Percentiles rank a stretch among this genome's conserved stretches.
Evolutionary conservation across 2,113 vertebrate species (phyloP).

Genomic region (Rissa tridactyla): DNA sequence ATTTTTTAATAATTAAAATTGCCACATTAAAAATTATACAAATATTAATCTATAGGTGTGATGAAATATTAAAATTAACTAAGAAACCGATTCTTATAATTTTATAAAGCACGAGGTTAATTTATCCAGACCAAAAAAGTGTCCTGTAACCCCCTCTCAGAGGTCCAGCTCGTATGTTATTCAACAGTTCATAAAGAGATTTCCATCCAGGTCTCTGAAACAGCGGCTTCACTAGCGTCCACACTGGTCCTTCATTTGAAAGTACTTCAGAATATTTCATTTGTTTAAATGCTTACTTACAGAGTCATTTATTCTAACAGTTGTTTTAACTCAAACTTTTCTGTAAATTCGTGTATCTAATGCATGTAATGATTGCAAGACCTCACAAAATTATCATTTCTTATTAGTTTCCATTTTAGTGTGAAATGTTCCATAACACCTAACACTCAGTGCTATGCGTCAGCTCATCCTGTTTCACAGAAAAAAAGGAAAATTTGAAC

Average conservation of each 20-base stretch:
- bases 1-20: constrained; percentile 58
- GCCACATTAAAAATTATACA: constrained; percentile 56
- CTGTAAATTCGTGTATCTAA: not conserved
- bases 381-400: not conserved
- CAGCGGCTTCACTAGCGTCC: not conserved
- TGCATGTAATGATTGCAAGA: not conserved
- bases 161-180: not conserved
- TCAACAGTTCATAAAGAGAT: not conserved
- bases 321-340: not conserved
- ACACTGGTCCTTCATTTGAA: not conserved
- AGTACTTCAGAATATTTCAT: not conserved
- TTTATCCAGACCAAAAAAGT: not conserved
- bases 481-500: not conserved
- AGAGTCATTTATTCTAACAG: not conserved
- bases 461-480: not conserved
- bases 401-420: not conserved
- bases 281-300: constrained; percentile 4
- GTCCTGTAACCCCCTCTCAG: not conserved
- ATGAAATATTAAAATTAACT: not conserved
- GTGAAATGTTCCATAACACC: not conserved
- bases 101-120: not conserved
- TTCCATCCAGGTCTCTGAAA: not conserved
- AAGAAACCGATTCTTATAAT: not conserved
- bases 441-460: not conserved
- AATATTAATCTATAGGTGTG: constrained; percentile 33